These are phyloP conservation scores for Oceanodroma leucorhoa DNA, from an alignment of 2,797 vertebrate genomes.

Conservation along the genomic window DNA sequence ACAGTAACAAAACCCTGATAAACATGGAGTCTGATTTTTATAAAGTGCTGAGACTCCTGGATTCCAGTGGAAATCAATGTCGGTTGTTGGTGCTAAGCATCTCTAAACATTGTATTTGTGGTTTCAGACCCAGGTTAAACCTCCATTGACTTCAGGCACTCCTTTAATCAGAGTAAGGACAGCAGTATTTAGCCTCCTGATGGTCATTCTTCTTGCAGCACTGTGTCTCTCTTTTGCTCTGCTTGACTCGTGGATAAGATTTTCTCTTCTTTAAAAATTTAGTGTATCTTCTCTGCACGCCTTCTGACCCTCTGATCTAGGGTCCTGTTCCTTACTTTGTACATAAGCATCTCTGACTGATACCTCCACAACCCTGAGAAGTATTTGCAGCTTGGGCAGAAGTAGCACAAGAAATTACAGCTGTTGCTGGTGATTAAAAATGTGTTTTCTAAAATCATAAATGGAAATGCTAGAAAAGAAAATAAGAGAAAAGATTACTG, in stretches of 20 bases:
- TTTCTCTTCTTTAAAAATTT: not conserved
- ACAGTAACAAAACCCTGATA: not conserved
- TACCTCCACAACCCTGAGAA: not conserved
- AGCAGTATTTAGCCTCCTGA: not conserved
- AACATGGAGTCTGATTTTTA: not conserved
- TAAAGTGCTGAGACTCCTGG: not conserved
- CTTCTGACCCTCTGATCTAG: not conserved
- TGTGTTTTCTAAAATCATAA: not conserved
- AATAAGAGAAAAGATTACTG: not conserved
- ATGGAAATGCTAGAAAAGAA: not conserved
- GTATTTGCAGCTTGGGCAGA: not conserved
- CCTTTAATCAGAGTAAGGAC: not conserved
- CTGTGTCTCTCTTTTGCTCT: not conserved
- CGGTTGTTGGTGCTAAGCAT: not conserved
- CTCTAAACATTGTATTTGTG: not conserved
- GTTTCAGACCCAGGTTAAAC: not conserved
- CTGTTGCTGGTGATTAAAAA: not conserved
- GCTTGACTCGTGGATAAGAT: not conserved
- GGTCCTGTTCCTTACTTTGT: not conserved
- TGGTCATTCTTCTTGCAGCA: not conserved
- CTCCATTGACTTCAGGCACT: not conserved
- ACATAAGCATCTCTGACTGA: not conserved
- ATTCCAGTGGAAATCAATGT: slow-evolving; percentile 1
- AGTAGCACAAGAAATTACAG: not conserved
- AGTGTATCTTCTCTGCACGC: not conserved